Evolutionary conservation across 2,888 invertebrate genomes (phyloP).

Genomic region (Kryphioiulus occultus): DNA sequence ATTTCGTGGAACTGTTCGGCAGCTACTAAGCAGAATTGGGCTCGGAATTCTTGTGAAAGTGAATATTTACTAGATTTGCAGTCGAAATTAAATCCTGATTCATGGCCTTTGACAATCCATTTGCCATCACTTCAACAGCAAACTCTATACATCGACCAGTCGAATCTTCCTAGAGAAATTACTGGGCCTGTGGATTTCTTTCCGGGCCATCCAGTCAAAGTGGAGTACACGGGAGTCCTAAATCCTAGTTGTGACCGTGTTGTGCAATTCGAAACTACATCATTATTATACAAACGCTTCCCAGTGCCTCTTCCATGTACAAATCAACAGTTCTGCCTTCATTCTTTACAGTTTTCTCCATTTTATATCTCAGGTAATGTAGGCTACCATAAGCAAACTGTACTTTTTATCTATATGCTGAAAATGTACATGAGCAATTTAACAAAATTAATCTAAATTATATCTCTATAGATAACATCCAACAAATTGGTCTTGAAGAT

Average conservation of each 20-base stretch:
- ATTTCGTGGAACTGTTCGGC: constrained; percentile 46
- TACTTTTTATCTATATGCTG: background rate
- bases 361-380: constrained; percentile 58
- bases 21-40: constrained; percentile 46
- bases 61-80: constrained; percentile 47
- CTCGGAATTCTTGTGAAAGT: background rate
- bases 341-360: constrained; percentile 59
- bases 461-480: constrained; percentile 6
- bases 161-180: constrained; percentile 45
- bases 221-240: constrained; percentile 50
- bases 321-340: constrained; percentile 55
- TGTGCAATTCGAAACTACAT: constrained; percentile 53
- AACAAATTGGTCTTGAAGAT: background rate
- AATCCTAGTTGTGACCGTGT: background rate
- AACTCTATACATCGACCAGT: constrained; percentile 50
- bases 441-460: too few relatives aligned
- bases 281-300: constrained; percentile 55
- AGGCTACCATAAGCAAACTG: background rate
- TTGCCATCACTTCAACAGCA: constrained; percentile 55
- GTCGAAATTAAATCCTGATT: constrained; percentile 54
- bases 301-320: constrained; percentile 52
- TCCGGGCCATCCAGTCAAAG: constrained; percentile 54
- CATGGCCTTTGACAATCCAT: constrained; percentile 56
- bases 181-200: constrained; percentile 55
- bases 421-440: too few relatives aligned